phyloP scores from a whole-genome alignment of 2,797 vertebrate genomes.

The Tapirus indicus region DNA sequence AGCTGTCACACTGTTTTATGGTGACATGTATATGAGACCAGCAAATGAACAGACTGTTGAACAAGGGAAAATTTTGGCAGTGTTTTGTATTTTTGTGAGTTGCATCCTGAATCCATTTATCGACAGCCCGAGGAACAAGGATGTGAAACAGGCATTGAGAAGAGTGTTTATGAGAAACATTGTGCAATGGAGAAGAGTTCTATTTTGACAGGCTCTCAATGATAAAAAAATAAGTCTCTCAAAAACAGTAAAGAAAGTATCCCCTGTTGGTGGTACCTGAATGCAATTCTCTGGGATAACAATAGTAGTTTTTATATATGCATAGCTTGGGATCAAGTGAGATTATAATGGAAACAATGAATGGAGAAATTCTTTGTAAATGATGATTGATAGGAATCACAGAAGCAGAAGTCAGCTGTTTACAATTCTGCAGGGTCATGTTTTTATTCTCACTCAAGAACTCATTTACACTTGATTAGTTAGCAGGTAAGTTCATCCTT shows the following conservation, averaged over 20 bases:
- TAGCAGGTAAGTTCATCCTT: neutral
- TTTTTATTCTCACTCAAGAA: neutral
- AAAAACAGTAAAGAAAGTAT: neutral
- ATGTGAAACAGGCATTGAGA: constrained; percentile 53
- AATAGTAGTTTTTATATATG: neutral
- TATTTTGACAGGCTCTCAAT: neutral
- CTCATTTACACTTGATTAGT: neutral
- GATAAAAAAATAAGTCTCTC: neutral
- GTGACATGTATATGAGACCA: constrained; percentile 59
- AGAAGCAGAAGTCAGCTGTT: neutral
- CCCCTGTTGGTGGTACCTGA: neutral
- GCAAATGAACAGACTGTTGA: constrained; percentile 53
- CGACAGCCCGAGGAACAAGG: constrained; percentile 56
- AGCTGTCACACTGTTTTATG: constrained; percentile 42
- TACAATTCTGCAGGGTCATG: no score
- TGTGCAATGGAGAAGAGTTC: neutral
- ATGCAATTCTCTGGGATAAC: neutral
- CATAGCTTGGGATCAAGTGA: neutral
- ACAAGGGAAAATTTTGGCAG: constrained; percentile 57
- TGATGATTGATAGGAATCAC: neutral
- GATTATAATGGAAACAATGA: neutral
- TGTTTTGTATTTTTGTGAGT: constrained; percentile 69
- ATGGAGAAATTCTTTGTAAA: neutral
- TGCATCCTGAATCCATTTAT: constrained; percentile 65
- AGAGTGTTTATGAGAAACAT: neutral